Conservation (phyloP, 1,140 invertebrate species). For the Lepeophtheirus salmonis region DNA sequence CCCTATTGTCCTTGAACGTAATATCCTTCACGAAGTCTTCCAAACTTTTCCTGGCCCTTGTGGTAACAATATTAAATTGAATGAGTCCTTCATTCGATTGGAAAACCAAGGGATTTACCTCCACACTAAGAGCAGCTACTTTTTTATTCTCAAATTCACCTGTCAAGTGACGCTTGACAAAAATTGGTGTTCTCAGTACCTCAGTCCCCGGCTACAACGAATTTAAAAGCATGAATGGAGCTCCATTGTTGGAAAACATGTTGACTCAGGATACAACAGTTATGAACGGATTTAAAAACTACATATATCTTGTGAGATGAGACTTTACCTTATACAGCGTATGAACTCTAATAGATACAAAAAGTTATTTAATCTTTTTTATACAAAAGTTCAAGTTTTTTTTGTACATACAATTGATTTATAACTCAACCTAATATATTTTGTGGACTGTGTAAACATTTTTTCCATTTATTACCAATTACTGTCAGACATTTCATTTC, state of each 20-base stretch:
- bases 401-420: no score
- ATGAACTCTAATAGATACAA: no score
- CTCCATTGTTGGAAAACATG: background rate
- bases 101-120: slow-evolving; percentile 95
- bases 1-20: slow-evolving; percentile 50
- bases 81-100: slow-evolving; percentile 94
- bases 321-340: no score
- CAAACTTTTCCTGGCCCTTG: slow-evolving; percentile 98
- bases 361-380: no score
- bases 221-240: slow-evolving; percentile 69
- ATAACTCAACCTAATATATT: no score
- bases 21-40: slow-evolving; percentile 93
- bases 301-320: background rate
- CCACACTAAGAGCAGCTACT: slow-evolving; percentile 94
- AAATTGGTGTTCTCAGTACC: slow-evolving; percentile 99
- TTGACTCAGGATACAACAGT: background rate
- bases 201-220: slow-evolving; percentile 94
- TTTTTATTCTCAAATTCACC: slow-evolving; percentile 99
- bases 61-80: slow-evolving; percentile 98
- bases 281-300: background rate
- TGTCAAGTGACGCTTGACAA: slow-evolving; percentile 96
- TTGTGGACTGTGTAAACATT: no score
- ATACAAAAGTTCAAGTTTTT: no score
- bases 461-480: no score
- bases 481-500: no score